Conservation (phyloP, 2,797 vertebrate species). For the Onychomys torridus region DNA sequence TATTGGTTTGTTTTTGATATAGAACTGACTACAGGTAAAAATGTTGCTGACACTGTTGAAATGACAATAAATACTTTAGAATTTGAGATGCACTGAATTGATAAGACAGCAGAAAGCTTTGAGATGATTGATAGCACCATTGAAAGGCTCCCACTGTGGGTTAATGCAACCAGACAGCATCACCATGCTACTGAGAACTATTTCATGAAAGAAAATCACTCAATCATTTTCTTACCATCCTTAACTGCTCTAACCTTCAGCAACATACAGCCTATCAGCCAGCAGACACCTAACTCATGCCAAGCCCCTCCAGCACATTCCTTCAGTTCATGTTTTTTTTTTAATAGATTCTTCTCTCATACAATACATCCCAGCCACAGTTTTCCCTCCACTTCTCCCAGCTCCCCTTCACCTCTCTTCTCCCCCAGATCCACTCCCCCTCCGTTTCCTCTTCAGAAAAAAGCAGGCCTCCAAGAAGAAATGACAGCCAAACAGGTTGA, state of each 20-base stretch:
- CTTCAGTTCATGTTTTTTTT: background rate
- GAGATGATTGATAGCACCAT: background rate
- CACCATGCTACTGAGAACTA: background rate
- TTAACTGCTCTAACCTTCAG: background rate
- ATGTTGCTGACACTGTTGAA: background rate
- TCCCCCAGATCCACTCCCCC: background rate
- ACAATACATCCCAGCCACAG: background rate
- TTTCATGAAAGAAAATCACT: background rate
- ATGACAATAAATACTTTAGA: background rate
- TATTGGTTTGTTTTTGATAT: background rate
- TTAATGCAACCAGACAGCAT: background rate
- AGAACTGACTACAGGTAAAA: background rate
- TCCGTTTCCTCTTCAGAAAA: background rate
- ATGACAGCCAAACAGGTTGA: background rate
- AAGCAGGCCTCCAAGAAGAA: background rate
- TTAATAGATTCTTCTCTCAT: background rate
- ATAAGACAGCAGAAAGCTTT: background rate
- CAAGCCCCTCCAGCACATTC: background rate
- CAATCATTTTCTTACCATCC: background rate
- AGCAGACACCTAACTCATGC: background rate
- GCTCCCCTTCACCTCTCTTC: background rate
- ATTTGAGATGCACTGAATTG: background rate
- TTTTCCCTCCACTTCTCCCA: background rate
- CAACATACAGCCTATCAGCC: background rate
- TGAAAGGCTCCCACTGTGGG: background rate